These are phyloP conservation scores for Branchinecta lynchi DNA, from an alignment of 1,140 invertebrate genomes.

Conservation along the genomic window DNA sequence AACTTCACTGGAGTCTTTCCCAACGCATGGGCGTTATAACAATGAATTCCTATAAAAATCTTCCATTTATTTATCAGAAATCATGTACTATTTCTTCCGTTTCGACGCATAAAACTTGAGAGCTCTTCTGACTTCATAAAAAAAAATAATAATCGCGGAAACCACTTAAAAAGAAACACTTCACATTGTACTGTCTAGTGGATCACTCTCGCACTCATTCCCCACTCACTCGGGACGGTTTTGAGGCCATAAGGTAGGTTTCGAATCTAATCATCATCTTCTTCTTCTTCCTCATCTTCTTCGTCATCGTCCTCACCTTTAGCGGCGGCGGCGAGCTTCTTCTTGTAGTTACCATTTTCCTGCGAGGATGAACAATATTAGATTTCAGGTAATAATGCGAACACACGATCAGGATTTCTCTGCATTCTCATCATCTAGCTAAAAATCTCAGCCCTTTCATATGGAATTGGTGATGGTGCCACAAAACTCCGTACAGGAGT, in stretches of 20 bases:
- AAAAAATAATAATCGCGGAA: no score
- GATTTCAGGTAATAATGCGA: background rate
- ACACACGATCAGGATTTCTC: constrained; percentile 6
- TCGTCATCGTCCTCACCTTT: constrained; percentile 37
- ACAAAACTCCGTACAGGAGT: background rate
- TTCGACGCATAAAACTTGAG: no score
- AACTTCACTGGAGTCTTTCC: no score
- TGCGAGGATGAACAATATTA: constrained; percentile 29
- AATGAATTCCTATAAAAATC: no score
- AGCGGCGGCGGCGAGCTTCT: constrained; percentile 42
- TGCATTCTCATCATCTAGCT: background rate
- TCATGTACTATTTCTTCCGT: no score
- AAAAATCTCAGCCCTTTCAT: background rate
- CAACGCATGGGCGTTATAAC: no score
- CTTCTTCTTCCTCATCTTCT: constrained; percentile 25
- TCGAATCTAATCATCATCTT: constrained; percentile 19
- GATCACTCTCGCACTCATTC: background rate
- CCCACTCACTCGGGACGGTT: background rate
- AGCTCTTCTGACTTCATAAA: no score
- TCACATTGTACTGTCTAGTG: background rate
- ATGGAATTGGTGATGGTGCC: background rate
- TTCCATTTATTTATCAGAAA: no score
- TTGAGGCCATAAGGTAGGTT: constrained; percentile 12
- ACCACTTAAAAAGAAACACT: background rate
- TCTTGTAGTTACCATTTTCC: constrained; percentile 68